Base-by-base conservation (phyloP, 92 coral and sea anemone genomes). In the Blastomussa wellsi region DNA sequence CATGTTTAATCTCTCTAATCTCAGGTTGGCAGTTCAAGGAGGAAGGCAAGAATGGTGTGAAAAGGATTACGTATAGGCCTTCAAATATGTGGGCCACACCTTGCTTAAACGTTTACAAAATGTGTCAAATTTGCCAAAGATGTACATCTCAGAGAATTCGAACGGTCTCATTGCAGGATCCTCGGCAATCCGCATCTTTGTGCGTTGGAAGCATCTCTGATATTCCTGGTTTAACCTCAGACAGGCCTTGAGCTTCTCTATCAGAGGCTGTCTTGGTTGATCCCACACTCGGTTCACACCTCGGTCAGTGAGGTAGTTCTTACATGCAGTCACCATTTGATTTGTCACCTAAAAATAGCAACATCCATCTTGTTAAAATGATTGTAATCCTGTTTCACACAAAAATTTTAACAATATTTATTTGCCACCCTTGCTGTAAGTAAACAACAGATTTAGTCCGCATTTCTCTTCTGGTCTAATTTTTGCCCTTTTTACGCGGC, bases 71-170 rank as follows among this genome's bases (percentile, higher is more conserved):
- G 26, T 41, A 22, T 36, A 29, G 13, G 31, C 33, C 49, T 0
- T 36, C 31, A 57, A 48, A 17, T 20, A 17, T 32, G 8, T 24
- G 67, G 31, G 15, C 4, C 76, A 41, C 62, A 94, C 98, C 98
- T 94, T 91, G 49, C 84, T 81, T 29, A 94, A 77, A 35, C 98
- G 85, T 68, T 77, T 92, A 48, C 98, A 94, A 73, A 94, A 94
- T 2, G 98, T 92, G 83, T 94, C 98, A 83, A 94, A 94, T 76
- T 94, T 94, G 28, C 98, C 94, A 86, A 94, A 94, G 79, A 94
- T 94, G 77, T 93, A 94, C 98, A 94, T 94, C 91, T 94, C 98
- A 0, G 98, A 94, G 84, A 94, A 94, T 42, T 91, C 95, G 72
- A 94, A 94, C 12, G 98, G 94, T 66, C 88, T 94, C 81, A 92